Percentiles rank a stretch among this genome's conserved stretches.
Conservation (phyloP, 2,888 invertebrate genomes). For the Eilema sororculum region DNA sequence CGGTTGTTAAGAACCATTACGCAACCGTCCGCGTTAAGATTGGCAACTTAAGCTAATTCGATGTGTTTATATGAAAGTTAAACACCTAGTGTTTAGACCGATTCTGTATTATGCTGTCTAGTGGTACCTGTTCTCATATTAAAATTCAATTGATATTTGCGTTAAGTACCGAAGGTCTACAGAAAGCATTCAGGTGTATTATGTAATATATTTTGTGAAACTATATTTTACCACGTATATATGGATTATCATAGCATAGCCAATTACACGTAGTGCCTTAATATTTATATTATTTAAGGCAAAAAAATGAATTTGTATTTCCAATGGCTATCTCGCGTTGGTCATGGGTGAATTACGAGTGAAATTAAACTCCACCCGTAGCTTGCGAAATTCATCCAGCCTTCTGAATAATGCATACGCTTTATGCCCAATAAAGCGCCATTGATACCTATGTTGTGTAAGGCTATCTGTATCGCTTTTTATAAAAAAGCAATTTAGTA, state of each 20-base stretch:
- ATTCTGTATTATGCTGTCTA: background rate
- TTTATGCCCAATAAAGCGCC: conserved; percentile 76
- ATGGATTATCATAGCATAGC: background rate
- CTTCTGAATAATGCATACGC: conserved; percentile 83
- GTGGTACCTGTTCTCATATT: background rate
- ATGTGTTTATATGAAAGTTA: conserved; percentile 12
- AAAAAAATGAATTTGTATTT: conserved; percentile 68
- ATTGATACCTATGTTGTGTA: conserved; percentile 61
- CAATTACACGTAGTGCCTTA: background rate
- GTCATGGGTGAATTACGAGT: conserved; percentile 73
- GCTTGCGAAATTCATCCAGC: conserved; percentile 74
- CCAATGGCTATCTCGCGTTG: conserved; percentile 61
- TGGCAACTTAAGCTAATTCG: conserved; percentile 44
- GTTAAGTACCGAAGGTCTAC: background rate
- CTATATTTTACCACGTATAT: too few species aligned
- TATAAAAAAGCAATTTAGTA: conserved; percentile 35
- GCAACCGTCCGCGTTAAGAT: conserved; percentile 43
- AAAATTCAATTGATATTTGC: background rate
- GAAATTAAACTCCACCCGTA: conserved; percentile 75
- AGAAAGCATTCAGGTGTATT: background rate
- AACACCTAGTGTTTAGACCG: background rate
- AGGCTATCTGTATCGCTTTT: conserved; percentile 60
- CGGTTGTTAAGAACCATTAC: conserved; percentile 34
- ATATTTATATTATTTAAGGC: conserved; percentile 44
- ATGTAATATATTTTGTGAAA: background rate